Evolutionary conservation across 1,140 invertebrate species (phyloP).

Genomic region (Diabrotica virgifera): DNA sequence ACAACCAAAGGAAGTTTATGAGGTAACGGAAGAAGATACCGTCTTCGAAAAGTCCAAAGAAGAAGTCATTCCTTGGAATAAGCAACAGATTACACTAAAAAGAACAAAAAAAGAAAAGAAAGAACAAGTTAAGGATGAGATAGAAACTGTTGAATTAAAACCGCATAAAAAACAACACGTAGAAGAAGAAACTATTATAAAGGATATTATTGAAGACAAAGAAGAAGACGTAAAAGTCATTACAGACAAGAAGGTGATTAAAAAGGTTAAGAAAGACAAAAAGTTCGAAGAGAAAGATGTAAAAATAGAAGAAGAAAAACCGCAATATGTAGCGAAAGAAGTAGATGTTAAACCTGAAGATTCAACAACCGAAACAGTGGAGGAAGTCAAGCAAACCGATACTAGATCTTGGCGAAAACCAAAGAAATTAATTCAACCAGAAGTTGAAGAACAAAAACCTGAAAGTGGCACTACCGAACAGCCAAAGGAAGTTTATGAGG

Average conservation of each 20-base stretch:
- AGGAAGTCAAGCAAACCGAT: slow-evolving; percentile 19
- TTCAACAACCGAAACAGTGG: slow-evolving; percentile 10
- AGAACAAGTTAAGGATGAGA: slow-evolving; percentile 32
- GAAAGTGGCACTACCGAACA: not conserved
- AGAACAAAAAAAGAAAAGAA: slow-evolving; percentile 43
- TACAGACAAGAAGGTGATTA: not conserved
- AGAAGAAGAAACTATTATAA: slow-evolving; percentile 35
- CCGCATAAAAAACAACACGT: slow-evolving; percentile 4
- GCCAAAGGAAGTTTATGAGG: not conserved
- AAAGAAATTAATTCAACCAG: slow-evolving; percentile 10
- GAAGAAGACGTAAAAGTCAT: slow-evolving; percentile 14
- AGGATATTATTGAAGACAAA: slow-evolving; percentile 29
- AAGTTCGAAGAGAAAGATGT: not conserved
- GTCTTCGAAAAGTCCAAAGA: not conserved
- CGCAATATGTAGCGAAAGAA: not conserved
- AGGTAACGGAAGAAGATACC: not conserved
- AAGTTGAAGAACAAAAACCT: not conserved
- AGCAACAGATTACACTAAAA: slow-evolving; percentile 47
- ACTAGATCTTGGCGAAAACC: slow-evolving; percentile 32
- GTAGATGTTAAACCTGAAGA: not conserved
- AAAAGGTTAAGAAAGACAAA: slow-evolving; percentile 1
- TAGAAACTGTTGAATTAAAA: slow-evolving; percentile 17
- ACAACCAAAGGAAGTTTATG: not conserved
- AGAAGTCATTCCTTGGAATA: slow-evolving; percentile 46
- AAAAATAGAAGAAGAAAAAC: not conserved